Evolutionary conservation across 2,797 vertebrate genomes (phyloP), one percentile per base, ranked within the genome.

Genomic region (Erpetoichthys calabaricus): DNA sequence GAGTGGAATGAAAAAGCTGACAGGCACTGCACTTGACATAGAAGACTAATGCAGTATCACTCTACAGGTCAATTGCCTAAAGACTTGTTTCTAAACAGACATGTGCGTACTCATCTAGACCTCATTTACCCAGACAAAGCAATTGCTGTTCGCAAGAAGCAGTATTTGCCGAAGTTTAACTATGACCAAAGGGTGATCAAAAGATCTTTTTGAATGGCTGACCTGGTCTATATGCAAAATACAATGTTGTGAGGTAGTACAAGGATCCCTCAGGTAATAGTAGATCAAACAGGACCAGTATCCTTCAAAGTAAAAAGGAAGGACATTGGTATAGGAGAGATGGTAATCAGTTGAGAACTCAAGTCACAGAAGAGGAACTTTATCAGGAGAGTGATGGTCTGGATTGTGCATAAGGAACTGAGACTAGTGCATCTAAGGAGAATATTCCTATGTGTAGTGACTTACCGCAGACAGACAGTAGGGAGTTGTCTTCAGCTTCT

Each of bases 211-310:
- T 7, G 2, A 4, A n/a, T n/a, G 44, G 44, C 45, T 53, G 57
- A 53, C 51, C 9, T 51, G 7, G 57, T 59, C n/a, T 59, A 59
- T 53, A 5, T 59, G n/a, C 42, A 45, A 53, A 59, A 53, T 45
- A 53, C 5, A 6, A 51, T 44, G 8, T 49, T 49, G 10, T n/a
- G 41, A 9, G 44, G 57, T 43, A 49, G 25, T 25, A 59, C 45
- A 59, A 45, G 50, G 57, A 59, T 56, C 45, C 55, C 7, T 46
- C 25, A 25, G 25, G 25, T 2, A 9, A 44, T 43, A 51, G 45
- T 58, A 9, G 46, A 58, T 41, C 57, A 58, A 58, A 58, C 57
- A 43, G 57, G 57, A 51, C 57, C 57, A 51, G 57, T 58, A 42
- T 58, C 56, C n/a, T 58, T 50, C 42, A 51, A 44, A 44, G 25